Percentiles rank a stretch among this genome's conserved stretches.
phyloP scores from a whole-genome alignment of 2,797 vertebrate genomes.

The Myiothlypis chrysogaster region DNA sequence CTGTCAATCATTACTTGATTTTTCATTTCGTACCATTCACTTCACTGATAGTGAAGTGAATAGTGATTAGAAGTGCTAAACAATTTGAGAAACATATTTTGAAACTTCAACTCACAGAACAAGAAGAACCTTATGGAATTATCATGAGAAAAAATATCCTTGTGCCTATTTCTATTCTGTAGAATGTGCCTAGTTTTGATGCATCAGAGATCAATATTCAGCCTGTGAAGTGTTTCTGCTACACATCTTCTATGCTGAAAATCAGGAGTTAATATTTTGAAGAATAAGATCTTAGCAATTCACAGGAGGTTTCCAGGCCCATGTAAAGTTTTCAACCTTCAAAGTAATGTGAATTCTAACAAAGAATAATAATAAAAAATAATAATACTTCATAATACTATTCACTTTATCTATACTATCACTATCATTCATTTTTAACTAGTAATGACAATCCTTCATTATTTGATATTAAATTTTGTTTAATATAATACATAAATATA shows the following conservation, averaged over 20 bases:
- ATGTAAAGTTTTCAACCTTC: not conserved
- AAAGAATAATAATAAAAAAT: not conserved
- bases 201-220: not conserved
- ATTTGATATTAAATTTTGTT: not conserved
- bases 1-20: fast-evolving
- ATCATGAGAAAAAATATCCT: not conserved
- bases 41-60: not conserved
- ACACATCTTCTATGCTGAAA: fast-evolving
- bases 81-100: not conserved
- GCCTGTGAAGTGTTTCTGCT: not conserved
- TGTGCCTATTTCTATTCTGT: not conserved
- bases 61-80: not conserved
- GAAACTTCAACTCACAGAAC: not conserved
- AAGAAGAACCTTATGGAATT: not conserved
- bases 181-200: not conserved
- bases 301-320: not conserved
- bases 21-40: not conserved
- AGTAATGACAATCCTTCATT: not conserved
- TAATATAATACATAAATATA: not conserved
- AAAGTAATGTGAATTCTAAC: not conserved
- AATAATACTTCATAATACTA: not conserved
- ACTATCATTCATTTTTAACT: not conserved
- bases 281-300: not conserved
- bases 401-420: not conserved
- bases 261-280: not conserved